Evolutionary conservation across 1,140 invertebrate genomes (phyloP).

Genomic region (Sinonovacula constricta): DNA sequence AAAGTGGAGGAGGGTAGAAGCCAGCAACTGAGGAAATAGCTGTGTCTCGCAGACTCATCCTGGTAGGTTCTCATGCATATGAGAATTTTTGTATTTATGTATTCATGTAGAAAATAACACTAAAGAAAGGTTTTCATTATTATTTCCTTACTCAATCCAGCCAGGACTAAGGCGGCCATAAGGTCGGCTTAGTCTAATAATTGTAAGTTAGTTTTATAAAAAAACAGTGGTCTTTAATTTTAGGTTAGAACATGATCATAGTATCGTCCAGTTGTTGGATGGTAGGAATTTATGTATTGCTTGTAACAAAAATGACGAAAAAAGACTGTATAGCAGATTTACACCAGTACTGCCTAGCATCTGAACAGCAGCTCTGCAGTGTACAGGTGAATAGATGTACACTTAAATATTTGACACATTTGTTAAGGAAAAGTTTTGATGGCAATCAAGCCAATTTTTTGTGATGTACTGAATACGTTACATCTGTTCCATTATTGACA

Average conservation of each 20-base stretch:
- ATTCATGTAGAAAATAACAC: background rate
- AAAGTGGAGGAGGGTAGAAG: slow-evolving; percentile 76
- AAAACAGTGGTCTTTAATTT: background rate
- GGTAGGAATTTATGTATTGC: too few species aligned
- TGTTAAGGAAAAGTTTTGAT: too few species aligned
- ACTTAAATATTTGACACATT: too few species aligned
- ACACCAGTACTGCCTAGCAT: too few species aligned
- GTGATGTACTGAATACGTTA: too few species aligned
- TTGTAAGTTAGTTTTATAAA: background rate
- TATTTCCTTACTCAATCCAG: background rate
- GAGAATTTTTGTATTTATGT: background rate
- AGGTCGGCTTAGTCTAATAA: background rate
- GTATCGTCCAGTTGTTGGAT: too few species aligned
- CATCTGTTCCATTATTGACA: too few species aligned
- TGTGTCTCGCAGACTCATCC: slow-evolving; percentile 68
- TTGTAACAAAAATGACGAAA: too few species aligned
- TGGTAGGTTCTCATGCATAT: slow-evolving; percentile 3
- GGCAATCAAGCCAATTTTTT: too few species aligned
- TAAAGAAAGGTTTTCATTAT: background rate
- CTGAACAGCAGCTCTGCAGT: too few species aligned
- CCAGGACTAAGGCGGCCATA: background rate
- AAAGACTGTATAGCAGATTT: too few species aligned
- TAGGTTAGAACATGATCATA: background rate
- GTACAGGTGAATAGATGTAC: too few species aligned
- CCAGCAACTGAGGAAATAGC: slow-evolving; percentile 70